Evolutionary conservation across 2,888 invertebrate species (phyloP).

Genomic region (Hirtodrosophila cameraria): DNA sequence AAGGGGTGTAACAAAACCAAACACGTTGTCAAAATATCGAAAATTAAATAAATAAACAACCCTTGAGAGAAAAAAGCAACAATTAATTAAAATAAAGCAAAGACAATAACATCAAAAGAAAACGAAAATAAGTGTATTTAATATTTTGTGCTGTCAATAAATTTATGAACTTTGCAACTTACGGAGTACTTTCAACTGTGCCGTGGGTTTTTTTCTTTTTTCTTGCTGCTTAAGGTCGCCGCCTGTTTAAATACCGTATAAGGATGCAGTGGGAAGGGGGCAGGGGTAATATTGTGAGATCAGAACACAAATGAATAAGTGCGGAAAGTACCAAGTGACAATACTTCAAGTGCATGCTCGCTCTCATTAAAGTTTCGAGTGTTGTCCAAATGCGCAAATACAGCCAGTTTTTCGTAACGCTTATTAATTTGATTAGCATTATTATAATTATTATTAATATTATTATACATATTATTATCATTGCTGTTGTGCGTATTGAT

Average conservation of each 20-base stretch:
- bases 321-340: slow-evolving; percentile 14
- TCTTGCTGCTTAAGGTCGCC: slow-evolving; percentile 50
- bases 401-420: slow-evolving; percentile 21
- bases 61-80: slow-evolving; percentile 56
- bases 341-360: not conserved
- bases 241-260: slow-evolving; percentile 40
- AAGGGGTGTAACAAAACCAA: slow-evolving; percentile 31
- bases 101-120: slow-evolving; percentile 31
- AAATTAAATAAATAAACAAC: slow-evolving; percentile 7
- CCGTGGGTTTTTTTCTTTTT: slow-evolving; percentile 64
- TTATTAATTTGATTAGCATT: slow-evolving; percentile 50
- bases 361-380: not conserved
- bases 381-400: slow-evolving; percentile 34
- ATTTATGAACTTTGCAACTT: slow-evolving; percentile 66
- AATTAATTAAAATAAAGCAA: slow-evolving; percentile 71
- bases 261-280: not conserved
- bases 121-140: slow-evolving; percentile 34
- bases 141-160: slow-evolving; percentile 73
- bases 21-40: slow-evolving; percentile 53
- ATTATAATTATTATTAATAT: slow-evolving; percentile 25
- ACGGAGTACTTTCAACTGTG: slow-evolving; percentile 61
- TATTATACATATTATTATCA: too few relatives aligned
- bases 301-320: slow-evolving; percentile 29
- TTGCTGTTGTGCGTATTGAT: not conserved
- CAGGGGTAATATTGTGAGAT: slow-evolving; percentile 5